Percentiles rank a stretch among this genome's conserved stretches.
These are phyloP conservation scores for Mechanitis messenoides DNA, from an alignment of 2,888 invertebrate species.

Conservation along the genomic window DNA sequence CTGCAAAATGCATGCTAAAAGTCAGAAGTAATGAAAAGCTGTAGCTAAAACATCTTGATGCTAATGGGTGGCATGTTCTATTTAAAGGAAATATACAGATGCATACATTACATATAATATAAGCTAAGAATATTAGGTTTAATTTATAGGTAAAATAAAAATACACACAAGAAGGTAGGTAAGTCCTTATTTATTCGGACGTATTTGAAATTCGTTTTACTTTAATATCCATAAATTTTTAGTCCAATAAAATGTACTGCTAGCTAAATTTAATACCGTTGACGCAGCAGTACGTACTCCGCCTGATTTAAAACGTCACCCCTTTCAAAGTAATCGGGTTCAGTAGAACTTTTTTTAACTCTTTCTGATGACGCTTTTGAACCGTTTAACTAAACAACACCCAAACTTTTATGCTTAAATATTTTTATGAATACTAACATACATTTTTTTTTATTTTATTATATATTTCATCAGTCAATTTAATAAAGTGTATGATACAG, in stretches of 20 bases:
- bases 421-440: too few relatives aligned
- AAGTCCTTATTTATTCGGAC: too few relatives aligned
- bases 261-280: slow-evolving; percentile 25
- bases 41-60: background rate
- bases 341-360: background rate
- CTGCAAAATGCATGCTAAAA: background rate
- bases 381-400: too few relatives aligned
- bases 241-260: slow-evolving; percentile 17
- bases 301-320: slow-evolving; percentile 12
- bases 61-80: background rate
- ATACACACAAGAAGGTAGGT: too few relatives aligned
- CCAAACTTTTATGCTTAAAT: too few relatives aligned
- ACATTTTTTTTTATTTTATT: too few relatives aligned
- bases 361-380: background rate
- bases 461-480: too few relatives aligned
- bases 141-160: too few relatives aligned
- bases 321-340: slow-evolving; percentile 10
- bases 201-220: background rate
- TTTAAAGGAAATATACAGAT: background rate
- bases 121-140: too few relatives aligned
- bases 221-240: slow-evolving; percentile 19
- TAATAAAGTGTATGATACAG: too few relatives aligned
- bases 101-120: background rate
- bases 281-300: slow-evolving; percentile 19
- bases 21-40: background rate